Conservation (phyloP, 2,888 invertebrate species). For the Unio pictorum region DNA sequence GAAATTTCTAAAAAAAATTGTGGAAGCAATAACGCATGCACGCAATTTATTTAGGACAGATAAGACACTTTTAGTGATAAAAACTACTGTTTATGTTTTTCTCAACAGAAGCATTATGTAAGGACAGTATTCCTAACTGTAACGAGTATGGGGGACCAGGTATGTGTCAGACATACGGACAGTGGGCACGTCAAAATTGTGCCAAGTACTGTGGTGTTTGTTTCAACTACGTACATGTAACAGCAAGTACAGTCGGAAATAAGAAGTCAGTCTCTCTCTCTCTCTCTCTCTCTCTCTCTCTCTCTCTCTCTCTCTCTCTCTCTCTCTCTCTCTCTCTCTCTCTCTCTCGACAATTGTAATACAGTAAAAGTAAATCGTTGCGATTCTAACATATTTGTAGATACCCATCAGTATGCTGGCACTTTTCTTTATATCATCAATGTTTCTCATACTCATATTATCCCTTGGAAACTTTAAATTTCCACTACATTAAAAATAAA, state of each 20-base stretch:
- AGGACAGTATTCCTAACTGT: slow-evolving; percentile 14
- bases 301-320: slow-evolving; percentile 4
- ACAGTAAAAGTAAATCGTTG: background rate
- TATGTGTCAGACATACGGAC: slow-evolving; percentile 7
- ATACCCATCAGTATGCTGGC: no score
- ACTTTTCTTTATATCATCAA: no score
- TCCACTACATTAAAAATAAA: background rate
- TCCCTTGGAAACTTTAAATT: background rate
- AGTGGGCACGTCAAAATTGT: slow-evolving; percentile 24
- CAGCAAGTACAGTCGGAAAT: slow-evolving; percentile 10
- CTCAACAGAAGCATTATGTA: slow-evolving; percentile 6
- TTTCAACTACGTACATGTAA: slow-evolving; percentile 15
- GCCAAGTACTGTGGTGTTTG: slow-evolving; percentile 28
- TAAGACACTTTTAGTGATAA: no score
- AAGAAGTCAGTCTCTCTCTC: slow-evolving; percentile 14
- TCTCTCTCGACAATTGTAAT: slow-evolving; percentile 5
- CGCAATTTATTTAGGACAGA: no score
- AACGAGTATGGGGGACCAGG: slow-evolving; percentile 11
- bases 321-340: slow-evolving; percentile 5
- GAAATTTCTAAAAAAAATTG: no score
- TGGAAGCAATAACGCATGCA: no score
- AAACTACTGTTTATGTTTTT: no score
- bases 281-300: slow-evolving; percentile 3
- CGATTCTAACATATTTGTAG: no score
- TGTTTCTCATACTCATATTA: background rate